These are phyloP conservation scores for Thysanoteuthis rhombus DNA, from an alignment of 2,888 invertebrate genomes.

Conservation along the genomic window DNA sequence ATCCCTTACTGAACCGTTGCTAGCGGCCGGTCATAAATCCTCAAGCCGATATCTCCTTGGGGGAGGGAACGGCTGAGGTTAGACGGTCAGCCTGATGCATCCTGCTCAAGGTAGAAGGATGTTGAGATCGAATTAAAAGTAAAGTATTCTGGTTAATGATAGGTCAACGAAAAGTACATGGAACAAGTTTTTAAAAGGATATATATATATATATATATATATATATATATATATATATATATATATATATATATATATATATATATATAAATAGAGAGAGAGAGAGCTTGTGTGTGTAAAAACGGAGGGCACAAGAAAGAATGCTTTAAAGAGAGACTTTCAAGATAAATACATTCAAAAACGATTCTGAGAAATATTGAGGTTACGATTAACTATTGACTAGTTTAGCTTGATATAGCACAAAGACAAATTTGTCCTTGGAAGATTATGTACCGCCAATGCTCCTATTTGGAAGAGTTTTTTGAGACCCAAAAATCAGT, in stretches of 20 bases:
- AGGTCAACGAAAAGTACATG: not conserved
- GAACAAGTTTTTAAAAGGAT: not conserved
- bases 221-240: not conserved
- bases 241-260: conserved; percentile 12
- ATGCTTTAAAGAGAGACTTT: too few species aligned
- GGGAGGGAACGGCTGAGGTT: not conserved
- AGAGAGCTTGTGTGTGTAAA: too few species aligned
- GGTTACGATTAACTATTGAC: too few species aligned
- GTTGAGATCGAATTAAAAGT: not conserved
- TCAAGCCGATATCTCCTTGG: not conserved
- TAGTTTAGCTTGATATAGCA: too few species aligned
- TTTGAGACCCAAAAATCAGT: too few species aligned
- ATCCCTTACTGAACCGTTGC: conserved; percentile 12
- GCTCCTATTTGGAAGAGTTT: too few species aligned
- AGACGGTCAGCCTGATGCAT: not conserved
- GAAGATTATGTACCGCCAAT: too few species aligned
- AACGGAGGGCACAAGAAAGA: too few species aligned
- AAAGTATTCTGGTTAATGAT: not conserved
- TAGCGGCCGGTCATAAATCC: not conserved
- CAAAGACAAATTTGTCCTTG: too few species aligned
- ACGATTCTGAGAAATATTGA: too few species aligned
- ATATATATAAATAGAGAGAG: not conserved
- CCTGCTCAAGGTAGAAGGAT: not conserved
- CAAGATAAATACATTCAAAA: too few species aligned
- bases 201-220: conserved; percentile 12